phyloP scores from a whole-genome alignment of 2,888 invertebrate genomes.

The Lepidonotus clava region DNA sequence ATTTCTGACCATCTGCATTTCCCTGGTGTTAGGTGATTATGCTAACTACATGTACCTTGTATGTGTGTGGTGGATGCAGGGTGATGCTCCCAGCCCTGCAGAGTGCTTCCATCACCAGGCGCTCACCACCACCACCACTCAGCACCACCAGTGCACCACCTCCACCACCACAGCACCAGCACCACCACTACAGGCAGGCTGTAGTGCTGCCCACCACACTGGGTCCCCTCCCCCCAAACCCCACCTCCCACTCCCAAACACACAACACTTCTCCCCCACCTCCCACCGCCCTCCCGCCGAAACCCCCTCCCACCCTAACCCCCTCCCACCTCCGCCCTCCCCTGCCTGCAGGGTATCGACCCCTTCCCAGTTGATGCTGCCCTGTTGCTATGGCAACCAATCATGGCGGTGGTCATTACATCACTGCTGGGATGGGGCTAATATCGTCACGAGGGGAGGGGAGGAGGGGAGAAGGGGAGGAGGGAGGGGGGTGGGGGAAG shows the following conservation, averaged over 20 bases:
- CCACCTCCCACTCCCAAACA: neutral
- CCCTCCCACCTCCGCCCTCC: neutral
- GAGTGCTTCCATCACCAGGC: neutral
- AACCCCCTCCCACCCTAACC: neutral
- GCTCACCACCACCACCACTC: neutral
- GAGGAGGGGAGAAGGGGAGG: constrained; percentile 14
- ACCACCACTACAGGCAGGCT: neutral
- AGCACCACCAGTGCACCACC: neutral
- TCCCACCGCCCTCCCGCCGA: neutral
- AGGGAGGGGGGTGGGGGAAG: neutral
- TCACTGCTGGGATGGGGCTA: constrained; percentile 1
- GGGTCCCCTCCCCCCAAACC: neutral
- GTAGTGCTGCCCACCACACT: neutral
- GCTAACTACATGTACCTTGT: neutral
- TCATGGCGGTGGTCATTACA: constrained; percentile 35
- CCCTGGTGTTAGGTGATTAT: too few relatives aligned
- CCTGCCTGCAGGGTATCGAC: neutral
- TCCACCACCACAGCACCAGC: neutral
- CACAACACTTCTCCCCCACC: neutral
- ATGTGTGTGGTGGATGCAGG: neutral
- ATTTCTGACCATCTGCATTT: too few relatives aligned
- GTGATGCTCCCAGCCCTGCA: too few relatives aligned
- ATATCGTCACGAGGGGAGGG: neutral
- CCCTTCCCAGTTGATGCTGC: neutral
- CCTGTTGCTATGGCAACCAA: constrained; percentile 41